Base-by-base conservation (phyloP, 1,140 invertebrate species). In the Orchesella cincta region DNA sequence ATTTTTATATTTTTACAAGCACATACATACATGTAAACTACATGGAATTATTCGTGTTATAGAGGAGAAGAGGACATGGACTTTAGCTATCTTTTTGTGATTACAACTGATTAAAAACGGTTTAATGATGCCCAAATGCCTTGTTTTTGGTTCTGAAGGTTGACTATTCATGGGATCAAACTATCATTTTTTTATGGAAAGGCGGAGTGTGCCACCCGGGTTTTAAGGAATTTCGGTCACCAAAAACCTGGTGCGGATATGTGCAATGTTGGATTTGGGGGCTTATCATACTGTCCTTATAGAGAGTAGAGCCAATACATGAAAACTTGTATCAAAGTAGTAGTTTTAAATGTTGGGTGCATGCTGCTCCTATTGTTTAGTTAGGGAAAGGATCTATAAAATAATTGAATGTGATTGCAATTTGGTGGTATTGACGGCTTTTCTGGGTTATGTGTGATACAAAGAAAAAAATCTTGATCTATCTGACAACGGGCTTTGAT, bases 181-280 rank as follows among this genome's bases (percentile, higher is more conserved):
- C n/a, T n/a, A n/a, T n/a, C 54, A 57, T 57, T 57, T 57, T 57
- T 57, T 57, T 5, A 26, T 12, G 5, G 54, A 57, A 57, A 57
- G 54, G 14, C 54, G 14, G 26, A 57, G 54, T 57, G 54, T 57
- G 54, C 54, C 23, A 26, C 54, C 54, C 54, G 54, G 54, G 54
- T 57, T 57, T 57, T 57, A 23, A n/a, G 5, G 23, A 57, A 57
- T n/a, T 26, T 57, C 54, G 54, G n/a, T 23, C 54, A 57, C 54
- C 54, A 57, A 57, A 57, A 57, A 57, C 54, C 14, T 57, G 54
- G 54, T 23, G n/a, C n/a, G n/a, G n/a, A n/a, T n/a, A n/a, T n/a
- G n/a, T n/a, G n/a, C n/a, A n/a, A n/a, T n/a, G n/a, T n/a, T n/a
- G n/a, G n/a, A n/a, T n/a, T n/a, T n/a, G n/a, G n/a, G n/a, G n/a